Percentiles rank a stretch among this genome's conserved stretches.
Conservation (phyloP, 2,888 invertebrate genomes). For the Nomada hirtipes region DNA sequence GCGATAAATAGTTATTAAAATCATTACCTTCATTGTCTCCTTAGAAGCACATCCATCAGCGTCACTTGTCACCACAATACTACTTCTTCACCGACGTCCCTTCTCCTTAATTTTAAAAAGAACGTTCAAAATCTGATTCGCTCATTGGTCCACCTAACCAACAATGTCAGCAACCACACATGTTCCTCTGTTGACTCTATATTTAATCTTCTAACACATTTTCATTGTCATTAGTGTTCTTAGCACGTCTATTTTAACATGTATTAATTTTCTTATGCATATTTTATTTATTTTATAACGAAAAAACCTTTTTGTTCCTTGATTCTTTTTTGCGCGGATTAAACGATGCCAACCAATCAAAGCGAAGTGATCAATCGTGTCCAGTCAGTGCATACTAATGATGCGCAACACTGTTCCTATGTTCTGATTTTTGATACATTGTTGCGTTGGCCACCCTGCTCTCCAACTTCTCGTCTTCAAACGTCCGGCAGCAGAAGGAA, state of each 20-base stretch:
- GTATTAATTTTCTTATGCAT: neutral
- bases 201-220: neutral
- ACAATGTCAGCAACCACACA: neutral
- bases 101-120: neutral
- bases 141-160: neutral
- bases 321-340: no score
- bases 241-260: no score
- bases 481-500: neutral
- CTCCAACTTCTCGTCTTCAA: no score
- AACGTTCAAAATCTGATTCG: neutral
- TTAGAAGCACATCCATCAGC: neutral
- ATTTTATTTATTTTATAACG: neutral
- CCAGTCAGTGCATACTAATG: neutral
- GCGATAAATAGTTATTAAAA: neutral
- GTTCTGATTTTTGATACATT: neutral
- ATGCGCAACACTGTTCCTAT: neutral
- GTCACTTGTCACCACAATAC: no score
- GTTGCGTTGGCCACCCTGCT: conserved; percentile 1
- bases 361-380: neutral
- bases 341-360: neutral
- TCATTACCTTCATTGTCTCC: conserved; percentile 4
- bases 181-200: no score
- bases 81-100: neutral
- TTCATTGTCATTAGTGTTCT: neutral
- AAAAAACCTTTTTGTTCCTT: neutral